Percentiles rank a stretch among this genome's conserved stretches.
These are phyloP conservation scores for Podargus strigoides DNA, from an alignment of 2,797 vertebrate species.

Conservation along the genomic window DNA sequence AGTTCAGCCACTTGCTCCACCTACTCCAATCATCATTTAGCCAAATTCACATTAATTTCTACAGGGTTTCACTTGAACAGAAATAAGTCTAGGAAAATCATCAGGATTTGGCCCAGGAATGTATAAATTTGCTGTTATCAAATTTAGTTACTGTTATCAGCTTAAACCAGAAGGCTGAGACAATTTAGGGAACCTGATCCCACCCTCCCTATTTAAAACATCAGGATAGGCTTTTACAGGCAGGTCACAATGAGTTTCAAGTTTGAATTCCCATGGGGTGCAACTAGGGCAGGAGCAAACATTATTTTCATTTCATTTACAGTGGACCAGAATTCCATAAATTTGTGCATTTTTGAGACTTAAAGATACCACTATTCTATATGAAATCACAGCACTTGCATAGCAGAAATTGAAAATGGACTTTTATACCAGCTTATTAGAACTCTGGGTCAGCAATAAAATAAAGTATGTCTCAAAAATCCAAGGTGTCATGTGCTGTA, in stretches of 20 bases:
- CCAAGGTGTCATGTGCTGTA: neutral
- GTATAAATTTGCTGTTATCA: neutral
- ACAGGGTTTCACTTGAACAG: neutral
- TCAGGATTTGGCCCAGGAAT: neutral
- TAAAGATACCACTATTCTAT: neutral
- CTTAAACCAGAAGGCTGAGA: neutral
- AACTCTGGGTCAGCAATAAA: neutral
- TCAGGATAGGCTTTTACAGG: neutral
- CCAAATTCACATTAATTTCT: neutral
- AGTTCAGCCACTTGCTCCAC: neutral
- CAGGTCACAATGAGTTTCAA: neutral
- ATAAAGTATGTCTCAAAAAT: neutral
- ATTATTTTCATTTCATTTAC: neutral
- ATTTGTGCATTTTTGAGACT: neutral
- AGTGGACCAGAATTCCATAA: neutral
- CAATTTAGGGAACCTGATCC: neutral
- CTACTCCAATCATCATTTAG: neutral
- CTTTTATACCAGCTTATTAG: neutral
- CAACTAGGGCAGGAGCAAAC: neutral
- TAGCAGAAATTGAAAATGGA: neutral
- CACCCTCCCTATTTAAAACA: neutral
- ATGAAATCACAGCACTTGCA: neutral
- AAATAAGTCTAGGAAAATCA: neutral
- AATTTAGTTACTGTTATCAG: neutral
- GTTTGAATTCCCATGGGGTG: neutral